Evolutionary conservation across 2,888 invertebrate genomes (phyloP), one percentile per base, ranked within the genome.

Genomic region (Drosophila fungiperda): DNA sequence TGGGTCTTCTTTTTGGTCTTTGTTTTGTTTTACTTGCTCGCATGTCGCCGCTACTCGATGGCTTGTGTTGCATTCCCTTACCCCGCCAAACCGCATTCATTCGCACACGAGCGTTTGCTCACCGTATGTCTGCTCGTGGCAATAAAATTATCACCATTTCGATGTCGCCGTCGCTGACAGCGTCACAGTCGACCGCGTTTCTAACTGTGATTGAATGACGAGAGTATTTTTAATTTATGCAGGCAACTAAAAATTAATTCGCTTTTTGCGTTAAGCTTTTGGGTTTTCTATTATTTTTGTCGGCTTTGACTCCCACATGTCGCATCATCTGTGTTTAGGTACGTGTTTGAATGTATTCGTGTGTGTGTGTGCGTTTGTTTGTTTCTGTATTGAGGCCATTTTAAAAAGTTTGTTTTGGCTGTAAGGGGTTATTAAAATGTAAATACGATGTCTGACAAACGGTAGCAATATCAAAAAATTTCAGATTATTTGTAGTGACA

Each of bases 161-260:
- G 66, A 66, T 61, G 57, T 67, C 60, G 38, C 52, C 8, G 73
- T 57, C 23, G 57, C 26, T 5, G 64, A 1, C 49, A 36, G 36
- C 2, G 40, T 35, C 58, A 26, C 11, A 12, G 53, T 48, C 42
- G 50, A 4, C n/a, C 50, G 69, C 68, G 62, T 65, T 65, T 53
- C 54, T 60, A 73, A 59, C 83, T 73, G 76, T 76, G 73, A 69
- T 75, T 76, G 76, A 77, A 81, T 82, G 83, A 87, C 87, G 82
- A 73, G 73, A 64, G 29, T 80, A 62, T 78, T 74, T 80, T 77
- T 81, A 87, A 85, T 87, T 85, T 87, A 85, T 85, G 76, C 87
- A 81, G 73, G 71, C 71, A 78, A 84, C 82, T 78, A 75, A 64
- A 83, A 83, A 79, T 77, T 73, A 77, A 81, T 83, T 85, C 73